Percentiles rank a stretch among this genome's conserved stretches.
Conservation (phyloP, 2,797 vertebrate species). For the Chrosomus eos region DNA sequence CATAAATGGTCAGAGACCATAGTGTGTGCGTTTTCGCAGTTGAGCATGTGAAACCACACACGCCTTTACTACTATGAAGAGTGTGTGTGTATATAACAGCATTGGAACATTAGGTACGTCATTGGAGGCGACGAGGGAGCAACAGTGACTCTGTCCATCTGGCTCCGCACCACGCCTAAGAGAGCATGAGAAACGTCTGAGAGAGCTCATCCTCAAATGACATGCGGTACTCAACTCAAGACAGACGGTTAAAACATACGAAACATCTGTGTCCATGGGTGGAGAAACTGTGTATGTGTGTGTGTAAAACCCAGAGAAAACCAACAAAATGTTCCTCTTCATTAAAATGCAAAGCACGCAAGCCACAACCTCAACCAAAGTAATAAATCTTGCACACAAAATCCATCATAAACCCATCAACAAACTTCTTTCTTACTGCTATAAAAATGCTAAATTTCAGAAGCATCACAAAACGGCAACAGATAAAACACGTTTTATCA, state of each 20-base stretch:
- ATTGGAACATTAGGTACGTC: slow-evolving; percentile 31
- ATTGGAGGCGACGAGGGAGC: slow-evolving; percentile 20
- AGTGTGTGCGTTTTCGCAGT: background rate
- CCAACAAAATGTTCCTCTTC: slow-evolving; percentile 20
- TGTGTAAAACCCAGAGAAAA: background rate
- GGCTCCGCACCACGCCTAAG: slow-evolving; percentile 45
- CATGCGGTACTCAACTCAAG: slow-evolving; percentile 17
- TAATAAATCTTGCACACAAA: slow-evolving; percentile 35
- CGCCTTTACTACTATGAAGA: slow-evolving; percentile 8
- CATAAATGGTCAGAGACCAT: slow-evolving; percentile 1
- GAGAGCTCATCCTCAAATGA: background rate
- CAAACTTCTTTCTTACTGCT: background rate
- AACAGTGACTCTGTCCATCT: slow-evolving; percentile 51
- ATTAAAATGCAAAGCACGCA: slow-evolving; percentile 41
- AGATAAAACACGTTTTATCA: slow-evolving; percentile 1
- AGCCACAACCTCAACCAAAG: slow-evolving; percentile 36
- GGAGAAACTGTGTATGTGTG: background rate
- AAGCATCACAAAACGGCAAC: slow-evolving; percentile 11
- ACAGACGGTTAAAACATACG: slow-evolving; percentile 33
- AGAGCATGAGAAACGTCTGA: slow-evolving; percentile 43
- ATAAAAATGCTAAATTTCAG: slow-evolving; percentile 12
- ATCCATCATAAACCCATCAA: slow-evolving; percentile 48
- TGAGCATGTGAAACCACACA: slow-evolving; percentile 24
- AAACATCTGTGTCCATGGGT: slow-evolving; percentile 35
- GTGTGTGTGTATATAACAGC: slow-evolving; percentile 11